Evolutionary conservation across 2,797 vertebrate genomes (phyloP).

Genomic region (Gymnodraco acuticeps): DNA sequence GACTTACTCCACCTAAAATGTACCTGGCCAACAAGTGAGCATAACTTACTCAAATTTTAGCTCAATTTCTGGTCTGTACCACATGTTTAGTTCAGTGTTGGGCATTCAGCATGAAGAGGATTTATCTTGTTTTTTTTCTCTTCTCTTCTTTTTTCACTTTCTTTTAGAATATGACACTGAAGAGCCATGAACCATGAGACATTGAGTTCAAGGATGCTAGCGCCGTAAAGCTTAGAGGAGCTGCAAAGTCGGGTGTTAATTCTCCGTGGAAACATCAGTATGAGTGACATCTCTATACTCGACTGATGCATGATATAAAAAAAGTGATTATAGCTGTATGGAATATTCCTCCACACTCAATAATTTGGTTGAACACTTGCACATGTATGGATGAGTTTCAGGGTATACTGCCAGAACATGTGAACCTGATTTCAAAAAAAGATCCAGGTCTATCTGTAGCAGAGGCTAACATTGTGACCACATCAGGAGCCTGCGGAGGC

Average conservation of each 20-base stretch:
- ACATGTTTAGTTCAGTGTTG: not conserved
- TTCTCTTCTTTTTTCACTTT: too few species aligned
- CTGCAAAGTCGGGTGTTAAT: not conserved
- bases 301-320: not conserved
- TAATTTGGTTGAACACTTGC: not conserved
- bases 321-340: not conserved
- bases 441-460: constrained; percentile 45
- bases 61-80: not conserved
- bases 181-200: not conserved
- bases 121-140: not conserved
- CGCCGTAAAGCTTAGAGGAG: not conserved
- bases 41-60: not conserved
- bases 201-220: not conserved
- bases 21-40: not conserved
- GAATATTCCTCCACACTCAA: not conserved
- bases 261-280: not conserved
- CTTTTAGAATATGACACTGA: not conserved
- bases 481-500: constrained; percentile 58
- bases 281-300: not conserved
- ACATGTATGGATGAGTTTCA: not conserved
- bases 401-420: constrained; percentile 3
- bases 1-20: not conserved
- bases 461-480: constrained; percentile 54
- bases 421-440: constrained; percentile 34
- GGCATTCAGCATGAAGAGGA: too few species aligned